A percentile compares a stretch with the other conserved stretches of the same genome.
phyloP scores from a whole-genome alignment of 2,113 vertebrate genomes.

The Mus musculus region GRCm39 chr14:29335001-29335500 shows the following conservation, averaged over 20 bases:
- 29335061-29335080: background rate
- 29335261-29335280: background rate
- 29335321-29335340: background rate
- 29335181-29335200: background rate
- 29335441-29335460: background rate
- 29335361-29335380: background rate
- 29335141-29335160: background rate
- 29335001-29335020: background rate
- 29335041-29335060: background rate
- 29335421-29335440: background rate
- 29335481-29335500: background rate
- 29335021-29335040: background rate
- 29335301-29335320: background rate
- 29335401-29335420: background rate
- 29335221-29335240: background rate
- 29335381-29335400: background rate
- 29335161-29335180: background rate
- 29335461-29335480: background rate
- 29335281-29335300: background rate
- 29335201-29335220: background rate
- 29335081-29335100: background rate
- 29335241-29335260: background rate
- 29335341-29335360: background rate
- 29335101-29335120: background rate
- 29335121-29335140: background rate